These are phyloP conservation scores for Clarias pachynema DNA, from an alignment of 2,797 vertebrate genomes.

Conservation along the genomic window DNA sequence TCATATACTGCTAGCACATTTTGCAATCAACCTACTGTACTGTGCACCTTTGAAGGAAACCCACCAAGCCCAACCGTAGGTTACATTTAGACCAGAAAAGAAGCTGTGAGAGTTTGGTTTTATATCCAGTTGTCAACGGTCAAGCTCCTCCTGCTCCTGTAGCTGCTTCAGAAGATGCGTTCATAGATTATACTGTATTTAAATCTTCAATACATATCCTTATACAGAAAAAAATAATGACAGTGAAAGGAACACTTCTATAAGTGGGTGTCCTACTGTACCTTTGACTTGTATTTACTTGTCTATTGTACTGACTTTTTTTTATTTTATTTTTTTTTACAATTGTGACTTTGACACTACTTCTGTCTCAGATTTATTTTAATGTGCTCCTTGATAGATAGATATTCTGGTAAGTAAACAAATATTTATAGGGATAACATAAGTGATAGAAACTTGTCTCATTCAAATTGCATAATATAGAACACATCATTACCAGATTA, in stretches of 20 bases:
- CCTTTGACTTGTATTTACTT: not conserved
- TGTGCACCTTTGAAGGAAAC: too few relatives aligned
- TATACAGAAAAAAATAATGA: not conserved
- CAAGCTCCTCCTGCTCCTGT: not conserved
- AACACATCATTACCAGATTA: not conserved
- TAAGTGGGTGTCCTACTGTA: not conserved
- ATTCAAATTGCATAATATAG: not conserved
- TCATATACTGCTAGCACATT: too few relatives aligned
- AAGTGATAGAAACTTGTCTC: not conserved
- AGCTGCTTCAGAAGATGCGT: not conserved
- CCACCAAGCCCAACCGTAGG: too few relatives aligned
- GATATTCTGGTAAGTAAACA: not conserved
- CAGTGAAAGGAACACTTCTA: not conserved
- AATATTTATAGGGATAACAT: not conserved
- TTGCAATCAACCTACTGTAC: too few relatives aligned
- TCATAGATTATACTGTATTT: not conserved
- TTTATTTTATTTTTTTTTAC: not conserved
- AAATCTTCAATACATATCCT: not conserved
- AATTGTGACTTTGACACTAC: not conserved
- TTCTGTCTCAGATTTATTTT: not conserved
- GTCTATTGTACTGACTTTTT: not conserved
- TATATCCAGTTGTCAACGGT: too few relatives aligned
- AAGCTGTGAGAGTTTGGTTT: too few relatives aligned
- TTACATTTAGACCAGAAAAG: too few relatives aligned
- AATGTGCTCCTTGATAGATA: not conserved